Evolutionary conservation across 2,888 invertebrate genomes (phyloP), one percentile per base, ranked within the genome.

Genomic region (Blastobasis adustella): DNA sequence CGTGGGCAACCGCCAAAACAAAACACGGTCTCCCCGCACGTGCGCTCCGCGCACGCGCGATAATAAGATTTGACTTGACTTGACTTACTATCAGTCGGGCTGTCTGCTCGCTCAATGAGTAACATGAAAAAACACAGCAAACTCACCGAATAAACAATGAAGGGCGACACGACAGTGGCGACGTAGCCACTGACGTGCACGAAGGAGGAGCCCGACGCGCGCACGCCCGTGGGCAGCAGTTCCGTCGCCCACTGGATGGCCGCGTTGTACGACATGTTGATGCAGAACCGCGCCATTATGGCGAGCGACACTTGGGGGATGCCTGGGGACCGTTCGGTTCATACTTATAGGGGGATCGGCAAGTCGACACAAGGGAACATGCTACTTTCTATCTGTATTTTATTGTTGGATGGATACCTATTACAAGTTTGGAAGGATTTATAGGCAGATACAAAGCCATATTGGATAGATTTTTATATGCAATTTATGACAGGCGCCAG

Each of bases 231-330:
- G 4, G 87, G 87, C 61, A 88, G 65, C 65, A 87, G 65, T 70
- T 88, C 87, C 0, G 87, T 78, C 23, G 73, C 73, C 87, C 86
- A 87, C 71, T 87, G 87, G 54, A 87, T 80, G 46, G 73, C 75
- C 4, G 84, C 73, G 68, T 80, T 86, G 74, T 81, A 87, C 49
- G 84, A 65, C 87, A 88, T 87, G 73, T 87, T 88, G 63, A 85
- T 79, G 67, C 69, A 76, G 69, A 88, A 87, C 42, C 87, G 75
- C 8, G 87, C 79, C 67, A 81, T 72, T 56, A 84, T 82, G 5
- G 84, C 83, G 52, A 87, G 61, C 0, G 73, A 56, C 9, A 84
- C 83, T 59, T 79, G 82, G 4, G 76, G 77, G 0, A 79, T 55
- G 10, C 84, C 84, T 85, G 67, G 4, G n/a, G n/a, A 38, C 10